A percentile compares a stretch with the other conserved stretches of the same genome.
These are phyloP conservation scores for Acrocyrtus sp. DNA, from an alignment of 2,888 invertebrate genomes.

Conservation along the genomic window DNA sequence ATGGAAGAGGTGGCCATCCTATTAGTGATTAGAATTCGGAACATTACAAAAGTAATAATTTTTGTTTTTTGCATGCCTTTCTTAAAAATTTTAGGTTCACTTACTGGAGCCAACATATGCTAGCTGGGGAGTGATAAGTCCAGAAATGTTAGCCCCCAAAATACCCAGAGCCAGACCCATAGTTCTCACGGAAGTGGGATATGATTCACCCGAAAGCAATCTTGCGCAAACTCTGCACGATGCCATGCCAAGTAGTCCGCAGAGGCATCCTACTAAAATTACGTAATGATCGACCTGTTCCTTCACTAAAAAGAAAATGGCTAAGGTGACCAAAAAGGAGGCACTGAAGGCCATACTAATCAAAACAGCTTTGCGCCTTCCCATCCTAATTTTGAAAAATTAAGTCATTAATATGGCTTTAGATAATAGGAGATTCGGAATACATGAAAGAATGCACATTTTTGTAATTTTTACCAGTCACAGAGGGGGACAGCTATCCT, in stretches of 20 bases:
- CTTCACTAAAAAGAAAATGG: constrained; percentile 38
- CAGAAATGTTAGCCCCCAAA: constrained; percentile 35
- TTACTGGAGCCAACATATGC: constrained; percentile 55
- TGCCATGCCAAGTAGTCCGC: constrained; percentile 50
- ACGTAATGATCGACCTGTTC: constrained; percentile 4
- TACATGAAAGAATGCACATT: no score
- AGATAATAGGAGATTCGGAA: no score
- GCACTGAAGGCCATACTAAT: constrained; percentile 47
- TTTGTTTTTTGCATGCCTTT: neutral
- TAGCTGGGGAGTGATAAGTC: constrained; percentile 42
- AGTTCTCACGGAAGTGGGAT: constrained; percentile 52
- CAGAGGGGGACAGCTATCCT: constrained; percentile 39
- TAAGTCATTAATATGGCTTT: no score
- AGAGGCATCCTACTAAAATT: constrained; percentile 29
- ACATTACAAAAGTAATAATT: neutral
- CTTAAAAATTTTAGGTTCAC: no score
- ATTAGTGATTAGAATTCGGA: neutral
- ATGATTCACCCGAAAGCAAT: constrained; percentile 52
- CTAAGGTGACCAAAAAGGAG: constrained; percentile 43
- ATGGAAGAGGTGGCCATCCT: constrained; percentile 56
- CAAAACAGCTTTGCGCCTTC: constrained; percentile 47
- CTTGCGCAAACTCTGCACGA: constrained; percentile 39
- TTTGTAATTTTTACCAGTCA: no score
- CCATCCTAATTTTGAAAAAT: no score
- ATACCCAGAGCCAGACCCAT: constrained; percentile 49